Conservation (phyloP, 2,797 vertebrate genomes). For the Onychomys torridus region DNA sequence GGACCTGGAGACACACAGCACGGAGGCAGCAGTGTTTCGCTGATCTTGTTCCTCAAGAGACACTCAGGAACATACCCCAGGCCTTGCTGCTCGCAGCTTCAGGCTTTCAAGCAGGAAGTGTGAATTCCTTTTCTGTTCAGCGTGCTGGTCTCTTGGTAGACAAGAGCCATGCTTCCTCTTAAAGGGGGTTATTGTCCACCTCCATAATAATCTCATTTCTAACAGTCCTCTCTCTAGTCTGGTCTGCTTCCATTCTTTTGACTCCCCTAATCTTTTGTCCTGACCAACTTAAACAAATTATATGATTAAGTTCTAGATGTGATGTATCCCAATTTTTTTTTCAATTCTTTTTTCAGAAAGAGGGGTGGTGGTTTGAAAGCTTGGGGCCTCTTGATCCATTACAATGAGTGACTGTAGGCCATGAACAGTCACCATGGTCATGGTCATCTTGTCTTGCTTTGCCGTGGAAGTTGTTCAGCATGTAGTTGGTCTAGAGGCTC, state of each 20-base stretch:
- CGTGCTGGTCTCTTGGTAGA: background rate
- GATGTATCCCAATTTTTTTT: background rate
- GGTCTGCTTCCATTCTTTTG: background rate
- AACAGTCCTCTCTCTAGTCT: background rate
- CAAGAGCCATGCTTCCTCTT: background rate
- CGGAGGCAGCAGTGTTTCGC: background rate
- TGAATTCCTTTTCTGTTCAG: background rate
- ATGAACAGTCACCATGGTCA: background rate
- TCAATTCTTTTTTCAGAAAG: background rate
- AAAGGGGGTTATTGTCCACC: background rate
- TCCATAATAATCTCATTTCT: background rate
- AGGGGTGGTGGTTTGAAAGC: background rate
- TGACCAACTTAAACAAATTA: background rate
- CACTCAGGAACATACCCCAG: background rate
- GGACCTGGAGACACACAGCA: background rate
- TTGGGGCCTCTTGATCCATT: conserved; percentile 15
- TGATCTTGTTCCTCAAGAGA: background rate
- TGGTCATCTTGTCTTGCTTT: conserved; percentile 17
- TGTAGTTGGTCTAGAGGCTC: conserved; percentile 56
- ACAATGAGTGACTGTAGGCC: background rate
- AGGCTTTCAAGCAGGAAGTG: background rate
- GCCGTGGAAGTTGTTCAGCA: conserved; percentile 47
- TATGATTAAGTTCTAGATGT: conserved; percentile 1
- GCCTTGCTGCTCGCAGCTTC: background rate
- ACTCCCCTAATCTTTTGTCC: background rate